Percentiles rank a stretch among this genome's conserved stretches.
Conservation (phyloP, 2,797 vertebrate genomes). For the Holocentrus rufus region DNA sequence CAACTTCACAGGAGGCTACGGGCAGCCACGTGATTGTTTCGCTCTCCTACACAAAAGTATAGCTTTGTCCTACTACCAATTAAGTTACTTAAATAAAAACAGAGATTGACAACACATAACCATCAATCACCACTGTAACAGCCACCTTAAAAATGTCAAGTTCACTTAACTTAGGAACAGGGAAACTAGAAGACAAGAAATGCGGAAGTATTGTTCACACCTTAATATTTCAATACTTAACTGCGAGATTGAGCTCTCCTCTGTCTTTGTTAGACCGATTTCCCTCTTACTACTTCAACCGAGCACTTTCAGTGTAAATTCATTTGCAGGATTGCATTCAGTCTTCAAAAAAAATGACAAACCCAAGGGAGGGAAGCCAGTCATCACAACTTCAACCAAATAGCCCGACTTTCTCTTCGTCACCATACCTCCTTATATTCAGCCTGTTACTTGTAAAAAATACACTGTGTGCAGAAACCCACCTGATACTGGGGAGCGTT, state of each 20-base stretch:
- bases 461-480: background rate
- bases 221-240: slow-evolving; percentile 9
- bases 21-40: slow-evolving; percentile 54
- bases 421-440: background rate
- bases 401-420: background rate
- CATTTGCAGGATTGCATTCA: background rate
- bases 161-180: background rate
- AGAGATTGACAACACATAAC: too few relatives aligned
- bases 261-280: background rate
- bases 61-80: background rate
- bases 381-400: background rate
- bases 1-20: slow-evolving; percentile 56
- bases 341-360: background rate
- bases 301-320: background rate
- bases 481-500: slow-evolving; percentile 77
- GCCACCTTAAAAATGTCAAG: background rate
- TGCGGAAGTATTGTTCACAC: slow-evolving; percentile 68
- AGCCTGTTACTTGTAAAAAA: background rate
- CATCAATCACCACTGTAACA: background rate
- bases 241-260: background rate
- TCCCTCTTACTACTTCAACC: background rate
- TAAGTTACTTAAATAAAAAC: background rate
- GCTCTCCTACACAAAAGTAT: background rate
- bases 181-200: slow-evolving; percentile 22
- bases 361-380: background rate